These are phyloP conservation scores for Hafferia zeledoni DNA, from an alignment of 2,797 vertebrate species.

Conservation along the genomic window DNA sequence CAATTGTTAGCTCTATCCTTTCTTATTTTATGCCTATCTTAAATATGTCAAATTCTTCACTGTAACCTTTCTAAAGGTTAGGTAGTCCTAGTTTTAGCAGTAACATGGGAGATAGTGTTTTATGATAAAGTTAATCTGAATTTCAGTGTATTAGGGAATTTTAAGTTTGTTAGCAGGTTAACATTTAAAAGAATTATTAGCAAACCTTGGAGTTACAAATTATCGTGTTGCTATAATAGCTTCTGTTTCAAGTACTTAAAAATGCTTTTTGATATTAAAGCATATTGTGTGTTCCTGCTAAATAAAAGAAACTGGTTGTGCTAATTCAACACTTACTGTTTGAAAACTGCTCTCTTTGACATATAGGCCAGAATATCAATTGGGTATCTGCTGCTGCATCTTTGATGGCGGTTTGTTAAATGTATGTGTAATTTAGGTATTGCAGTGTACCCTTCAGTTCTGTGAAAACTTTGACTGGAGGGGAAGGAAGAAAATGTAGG, in stretches of 20 bases:
- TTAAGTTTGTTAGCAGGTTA: neutral
- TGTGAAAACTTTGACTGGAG: neutral
- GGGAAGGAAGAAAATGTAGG: neutral
- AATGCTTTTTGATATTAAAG: neutral
- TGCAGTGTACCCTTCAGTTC: neutral
- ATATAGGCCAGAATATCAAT: neutral
- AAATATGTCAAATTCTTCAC: neutral
- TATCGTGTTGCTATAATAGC: neutral
- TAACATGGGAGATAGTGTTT: neutral
- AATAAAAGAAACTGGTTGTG: constrained; percentile 7
- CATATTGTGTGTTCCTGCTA: neutral
- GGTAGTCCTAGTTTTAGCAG: neutral
- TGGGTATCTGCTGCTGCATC: neutral
- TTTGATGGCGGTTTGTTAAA: neutral
- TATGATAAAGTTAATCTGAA: neutral
- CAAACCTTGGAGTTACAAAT: neutral
- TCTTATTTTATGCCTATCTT: neutral
- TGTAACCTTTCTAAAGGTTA: neutral
- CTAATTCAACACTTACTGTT: neutral
- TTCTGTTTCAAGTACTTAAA: neutral
- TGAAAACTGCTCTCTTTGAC: neutral
- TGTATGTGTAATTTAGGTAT: neutral
- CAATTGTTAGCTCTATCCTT: neutral
- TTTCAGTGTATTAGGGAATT: neutral
- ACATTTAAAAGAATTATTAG: neutral